Evolutionary conservation across 2,113 vertebrate genomes (phyloP).

Genomic region (Nesospiza acunhae): DNA sequence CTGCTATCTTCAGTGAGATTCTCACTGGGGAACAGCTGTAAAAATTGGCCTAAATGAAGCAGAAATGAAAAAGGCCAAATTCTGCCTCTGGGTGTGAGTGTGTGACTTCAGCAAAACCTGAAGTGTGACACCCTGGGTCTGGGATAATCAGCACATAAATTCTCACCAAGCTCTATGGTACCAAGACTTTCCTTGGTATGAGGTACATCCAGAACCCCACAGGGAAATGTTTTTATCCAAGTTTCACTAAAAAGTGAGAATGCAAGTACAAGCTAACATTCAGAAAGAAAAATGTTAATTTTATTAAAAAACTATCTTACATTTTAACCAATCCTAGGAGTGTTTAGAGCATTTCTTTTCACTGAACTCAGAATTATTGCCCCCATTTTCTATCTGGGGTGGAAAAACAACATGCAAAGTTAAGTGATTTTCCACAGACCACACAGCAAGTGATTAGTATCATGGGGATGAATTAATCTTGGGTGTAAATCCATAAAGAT

Average conservation of each 20-base stretch:
- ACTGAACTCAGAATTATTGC: not conserved
- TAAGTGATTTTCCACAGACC: conserved; percentile 56
- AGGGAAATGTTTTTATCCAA: not conserved
- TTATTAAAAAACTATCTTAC: not conserved
- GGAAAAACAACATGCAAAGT: not conserved
- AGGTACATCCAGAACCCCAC: not conserved
- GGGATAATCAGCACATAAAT: not conserved
- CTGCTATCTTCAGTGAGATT: conserved; percentile 17
- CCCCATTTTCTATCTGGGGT: not conserved
- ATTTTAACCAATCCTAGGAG: not conserved
- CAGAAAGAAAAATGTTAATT: not conserved
- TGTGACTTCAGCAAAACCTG: not conserved
- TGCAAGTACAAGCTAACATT: not conserved
- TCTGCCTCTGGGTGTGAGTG: not conserved
- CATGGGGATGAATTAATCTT: conserved; percentile 56
- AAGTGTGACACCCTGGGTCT: not conserved
- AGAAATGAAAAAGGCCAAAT: conserved; percentile 31
- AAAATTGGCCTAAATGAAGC: conserved; percentile 38
- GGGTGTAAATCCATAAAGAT: conserved; percentile 64
- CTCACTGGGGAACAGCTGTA: not conserved
- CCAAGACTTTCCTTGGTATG: not conserved
- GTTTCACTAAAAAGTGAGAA: not conserved
- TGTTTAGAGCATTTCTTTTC: not conserved
- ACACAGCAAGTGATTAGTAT: conserved; percentile 53
- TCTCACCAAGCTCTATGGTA: not conserved